Percentiles rank a stretch among this genome's conserved stretches.
Conservation (phyloP, 2,888 invertebrate species). For the Drosophila picticornis region DNA sequence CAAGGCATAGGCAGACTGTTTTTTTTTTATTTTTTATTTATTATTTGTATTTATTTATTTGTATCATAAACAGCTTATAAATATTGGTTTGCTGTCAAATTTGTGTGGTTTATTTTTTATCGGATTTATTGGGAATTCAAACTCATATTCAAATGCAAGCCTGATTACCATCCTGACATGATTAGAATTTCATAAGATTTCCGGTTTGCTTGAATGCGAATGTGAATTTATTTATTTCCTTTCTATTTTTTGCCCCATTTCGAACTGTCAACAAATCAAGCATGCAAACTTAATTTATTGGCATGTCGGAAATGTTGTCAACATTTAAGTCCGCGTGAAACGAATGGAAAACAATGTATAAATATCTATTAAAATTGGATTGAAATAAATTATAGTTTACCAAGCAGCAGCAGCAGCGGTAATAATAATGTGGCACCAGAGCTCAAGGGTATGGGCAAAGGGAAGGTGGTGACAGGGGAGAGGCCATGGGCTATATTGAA, state of each 20-base stretch:
- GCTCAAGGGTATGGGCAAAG: neutral
- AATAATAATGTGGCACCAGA: constrained; percentile 36
- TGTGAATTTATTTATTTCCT: constrained; percentile 12
- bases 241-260: neutral
- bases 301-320: constrained; percentile 56
- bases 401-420: constrained; percentile 18
- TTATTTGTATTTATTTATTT: neutral
- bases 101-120: neutral
- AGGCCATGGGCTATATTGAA: constrained; percentile 29
- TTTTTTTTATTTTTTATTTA: neutral
- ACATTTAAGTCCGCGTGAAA: constrained; percentile 39
- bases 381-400: constrained; percentile 72
- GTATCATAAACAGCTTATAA: neutral
- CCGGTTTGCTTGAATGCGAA: neutral
- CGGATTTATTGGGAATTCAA: neutral
- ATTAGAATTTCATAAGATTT: neutral
- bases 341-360: constrained; percentile 63
- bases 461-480: neutral
- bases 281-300: constrained; percentile 60
- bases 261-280: constrained; percentile 45
- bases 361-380: constrained; percentile 75
- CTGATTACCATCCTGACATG: neutral
- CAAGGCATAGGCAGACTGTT: neutral
- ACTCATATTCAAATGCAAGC: neutral
- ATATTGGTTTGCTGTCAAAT: neutral